Evolutionary conservation across 2,888 invertebrate genomes (phyloP), one percentile per base, ranked within the genome.

Genomic region (Lamellibrachia satsuma): DNA sequence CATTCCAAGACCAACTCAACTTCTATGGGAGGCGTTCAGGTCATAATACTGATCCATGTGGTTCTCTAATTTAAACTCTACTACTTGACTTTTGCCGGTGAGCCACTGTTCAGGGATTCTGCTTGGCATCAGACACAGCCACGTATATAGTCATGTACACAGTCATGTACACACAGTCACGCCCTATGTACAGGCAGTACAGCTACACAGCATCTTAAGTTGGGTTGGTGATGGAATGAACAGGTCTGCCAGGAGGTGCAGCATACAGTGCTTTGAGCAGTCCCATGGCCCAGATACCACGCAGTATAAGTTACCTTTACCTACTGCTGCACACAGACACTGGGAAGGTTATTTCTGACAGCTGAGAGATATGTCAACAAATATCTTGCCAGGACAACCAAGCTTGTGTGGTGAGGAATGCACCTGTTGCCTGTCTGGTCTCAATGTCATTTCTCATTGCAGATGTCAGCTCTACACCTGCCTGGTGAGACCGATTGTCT

Each of bases 321-420:
- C 75, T 22, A 15, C 55, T 9, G 55, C 55, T 55, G 22, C 75
- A 75, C 75, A 75, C 75, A 75, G 75, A 75, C 75, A 75, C 3
- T 22, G 75, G n/a, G 22, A 75, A 75, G 39, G 75, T 75, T 75
- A 75, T 75, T 75, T 75, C 75, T 75, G 22, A 75, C 22, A 22
- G 4, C 6, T 75, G 75, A 75, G 75, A 22, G 75, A 75, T 75
- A 22, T 75, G 75, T 75, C n/a, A 75, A 75, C 75, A 75, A 75
- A 75, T 75, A 22, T 75, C 75, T 75, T 75, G 75, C 75, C 75
- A 75, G 75, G 75, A 15, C 75, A 75, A 75, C 75, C n/a, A n/a
- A 75, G 15, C 15, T 22, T 22, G 75, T 15, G 75, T n/a, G 6
- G 4, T 7, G 75, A 75, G 75, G 75, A 75, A 75, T 75, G 75